Evolutionary conservation across 2,888 invertebrate genomes (phyloP).

Genomic region (Trichopria drosophilae): DNA sequence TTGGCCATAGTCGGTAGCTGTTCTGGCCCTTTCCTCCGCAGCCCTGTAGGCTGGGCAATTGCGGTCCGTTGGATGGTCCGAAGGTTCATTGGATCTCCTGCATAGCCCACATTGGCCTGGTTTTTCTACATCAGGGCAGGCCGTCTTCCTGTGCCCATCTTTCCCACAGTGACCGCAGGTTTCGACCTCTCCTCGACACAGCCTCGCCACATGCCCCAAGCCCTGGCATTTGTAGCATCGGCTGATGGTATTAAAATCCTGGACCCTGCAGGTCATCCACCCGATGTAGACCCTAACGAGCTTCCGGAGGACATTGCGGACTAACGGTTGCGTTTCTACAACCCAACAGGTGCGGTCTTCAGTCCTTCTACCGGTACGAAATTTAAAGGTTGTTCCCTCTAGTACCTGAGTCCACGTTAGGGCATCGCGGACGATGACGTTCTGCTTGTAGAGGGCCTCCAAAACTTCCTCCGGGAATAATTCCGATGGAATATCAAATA

Average conservation of each 20-base stretch:
- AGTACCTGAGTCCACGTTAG: neutral
- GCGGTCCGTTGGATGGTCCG: no score
- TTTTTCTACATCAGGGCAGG: conserved; percentile 2
- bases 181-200: conserved; percentile 9
- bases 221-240: no score
- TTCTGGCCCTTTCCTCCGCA: neutral
- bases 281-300: conserved; percentile 12
- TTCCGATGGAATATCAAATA: conserved; percentile 1
- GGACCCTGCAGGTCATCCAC: conserved; percentile 17
- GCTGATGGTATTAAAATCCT: conserved; percentile 12
- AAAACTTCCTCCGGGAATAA: neutral
- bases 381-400: neutral
- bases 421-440: neutral
- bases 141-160: neutral
- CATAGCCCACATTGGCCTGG: no score
- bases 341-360: neutral
- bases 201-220: conserved; percentile 16
- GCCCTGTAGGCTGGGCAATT: conserved; percentile 8
- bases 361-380: conserved; percentile 2
- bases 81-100: no score
- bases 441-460: neutral
- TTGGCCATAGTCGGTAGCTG: conserved; percentile 6
- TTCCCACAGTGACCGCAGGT: conserved; percentile 21
- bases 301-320: neutral
- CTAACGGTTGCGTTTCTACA: neutral